Evolutionary conservation across 2,888 invertebrate species (phyloP), one percentile per base, ranked within the genome.

Genomic region (Ormyrus labotus): DNA sequence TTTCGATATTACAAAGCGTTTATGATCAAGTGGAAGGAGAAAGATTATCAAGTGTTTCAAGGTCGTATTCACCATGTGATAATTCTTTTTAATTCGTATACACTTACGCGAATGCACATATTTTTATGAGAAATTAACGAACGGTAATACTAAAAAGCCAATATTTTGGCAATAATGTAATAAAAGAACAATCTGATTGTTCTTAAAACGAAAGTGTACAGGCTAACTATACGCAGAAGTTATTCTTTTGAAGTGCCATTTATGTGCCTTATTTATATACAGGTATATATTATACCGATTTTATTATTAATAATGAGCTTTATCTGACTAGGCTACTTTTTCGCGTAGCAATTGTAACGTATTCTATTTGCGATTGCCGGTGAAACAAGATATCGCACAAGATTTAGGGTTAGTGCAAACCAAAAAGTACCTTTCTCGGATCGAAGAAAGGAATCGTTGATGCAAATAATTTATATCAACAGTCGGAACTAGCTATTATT

Each of bases 11-110:
- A 7, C 19, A 19, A 6, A 19, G 34, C 6, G 6, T 63, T 7
- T 4, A 50, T 19, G 9, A 19, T 45, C 19, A 13, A 45, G 57
- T 45, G 1, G 34, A 48, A 47, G n/a, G 4, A 47, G 8, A 63
- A 60, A 13, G 47, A 47, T 19, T 8, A 50, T 3, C 5, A 10
- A n/a, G 13, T 19, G 11, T 57, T 55, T 19, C 53, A 64, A 51
- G 74, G 64, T 73, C 78, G 74, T 81, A 81, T 78, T 81, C 74
- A 70, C 67, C 51, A 70, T 81, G 74, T 78, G 76, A 74, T 78
- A 78, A 81, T 78, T 58, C 7, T 58, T 70, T 58, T 58, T 48
- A 48, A 48, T 47, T 6, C 48, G n/a, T 57, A 48, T 69, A 69
- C n/a, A 64, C 47, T 67, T 63, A 34, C 11, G n/a, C 34, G 45